phyloP scores from a whole-genome alignment of 2,888 invertebrate genomes.

The Drosophila subsilvestris region DNA sequence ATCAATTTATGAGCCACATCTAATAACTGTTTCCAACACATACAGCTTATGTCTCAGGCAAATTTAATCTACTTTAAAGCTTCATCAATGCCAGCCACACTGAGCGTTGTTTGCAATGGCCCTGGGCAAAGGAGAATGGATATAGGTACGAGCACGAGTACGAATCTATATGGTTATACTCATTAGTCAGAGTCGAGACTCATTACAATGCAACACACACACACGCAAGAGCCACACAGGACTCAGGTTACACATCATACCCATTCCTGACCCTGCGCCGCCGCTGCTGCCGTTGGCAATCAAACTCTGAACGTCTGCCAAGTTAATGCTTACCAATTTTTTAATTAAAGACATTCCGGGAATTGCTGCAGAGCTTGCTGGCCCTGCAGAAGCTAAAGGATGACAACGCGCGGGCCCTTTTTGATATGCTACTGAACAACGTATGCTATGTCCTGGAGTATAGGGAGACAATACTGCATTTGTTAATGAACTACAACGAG shows the following conservation, averaged over 20 bases:
- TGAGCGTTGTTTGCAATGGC: background rate
- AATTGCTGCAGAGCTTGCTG: conserved; percentile 92
- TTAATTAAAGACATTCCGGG: conserved; percentile 88
- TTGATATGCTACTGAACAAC: conserved; percentile 94
- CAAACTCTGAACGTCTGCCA: conserved; percentile 25
- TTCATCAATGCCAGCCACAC: conserved; percentile 13
- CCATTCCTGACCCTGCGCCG: conserved; percentile 12
- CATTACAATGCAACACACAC: conserved; percentile 35
- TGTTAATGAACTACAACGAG: conserved; percentile 93
- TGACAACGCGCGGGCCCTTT: conserved; percentile 89
- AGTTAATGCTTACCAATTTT: conserved; percentile 54
- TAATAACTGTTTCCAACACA: background rate
- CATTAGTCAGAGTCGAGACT: background rate
- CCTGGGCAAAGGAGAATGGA: background rate
- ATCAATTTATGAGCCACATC: background rate
- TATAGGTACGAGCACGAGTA: conserved; percentile 6
- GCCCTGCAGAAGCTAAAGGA: conserved; percentile 92
- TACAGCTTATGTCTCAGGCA: background rate
- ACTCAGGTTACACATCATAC: conserved; percentile 1
- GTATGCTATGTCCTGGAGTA: conserved; percentile 97
- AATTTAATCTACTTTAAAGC: conserved; percentile 15
- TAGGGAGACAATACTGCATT: conserved; percentile 93
- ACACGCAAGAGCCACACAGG: background rate
- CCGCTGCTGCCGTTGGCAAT: conserved; percentile 1
- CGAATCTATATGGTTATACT: conserved; percentile 7